Evolutionary conservation across 2,888 invertebrate genomes (phyloP), one percentile per base, ranked within the genome.

Genomic region (Hirtodrosophila trivittata): DNA sequence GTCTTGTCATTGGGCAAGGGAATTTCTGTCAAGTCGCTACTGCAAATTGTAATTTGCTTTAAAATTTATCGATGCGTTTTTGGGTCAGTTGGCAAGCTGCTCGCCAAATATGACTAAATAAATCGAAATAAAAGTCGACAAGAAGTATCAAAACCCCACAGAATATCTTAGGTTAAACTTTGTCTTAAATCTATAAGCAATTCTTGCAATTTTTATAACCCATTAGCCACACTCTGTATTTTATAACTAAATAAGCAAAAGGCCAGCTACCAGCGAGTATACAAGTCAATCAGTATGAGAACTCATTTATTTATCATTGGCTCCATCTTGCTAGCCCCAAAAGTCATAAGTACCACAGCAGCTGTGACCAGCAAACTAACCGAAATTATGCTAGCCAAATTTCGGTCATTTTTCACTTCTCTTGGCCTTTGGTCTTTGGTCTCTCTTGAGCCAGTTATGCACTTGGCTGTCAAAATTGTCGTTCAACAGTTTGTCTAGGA

Each of bases 401-500:
- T 66, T 62, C 55, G 64, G 58, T 49, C 1, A 86, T 78, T 75
- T 78, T 64, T 25, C 28, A 14, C 10, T 26, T 25, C 1, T 7
- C 4, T 30, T 25, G 38, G 8, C 32, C 16, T n/a, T 35, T 45
- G 51, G 47, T 32, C 18, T 16, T 37, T 43, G 32, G 52, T 43
- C 43, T 41, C 43, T n/a, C n/a, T n/a, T n/a, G n/a, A n/a, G n/a
- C n/a, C n/a, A n/a, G n/a, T n/a, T 46, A 46, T 47, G 43, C 55
- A 55, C 43, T 67, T 63, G 39, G 51, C 66, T 66, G 62, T 64
- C 83, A 75, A 56, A 72, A 75, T 43, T 75, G 57, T 43, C 64
- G 75, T 60, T 83, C 76, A 86, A 86, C 86, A 83, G 86, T 78
- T 83, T 86, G 77, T 76, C 77, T 63, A 60, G 66, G 26, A 58